These are phyloP conservation scores for Ectropis crepuscularia DNA, from an alignment of 2,888 invertebrate species.

Conservation along the genomic window DNA sequence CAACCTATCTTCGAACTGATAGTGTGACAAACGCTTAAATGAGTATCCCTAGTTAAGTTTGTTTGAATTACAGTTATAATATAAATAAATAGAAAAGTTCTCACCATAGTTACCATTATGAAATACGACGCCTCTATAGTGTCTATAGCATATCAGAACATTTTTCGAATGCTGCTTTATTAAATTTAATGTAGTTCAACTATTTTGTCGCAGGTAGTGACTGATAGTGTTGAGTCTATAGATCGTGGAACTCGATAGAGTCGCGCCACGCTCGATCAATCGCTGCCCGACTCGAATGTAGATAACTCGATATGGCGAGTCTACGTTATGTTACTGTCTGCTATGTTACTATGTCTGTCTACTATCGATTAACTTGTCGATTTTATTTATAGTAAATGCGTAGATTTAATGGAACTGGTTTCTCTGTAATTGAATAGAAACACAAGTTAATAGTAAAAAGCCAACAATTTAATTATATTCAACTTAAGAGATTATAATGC, in stretches of 20 bases:
- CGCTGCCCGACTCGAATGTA: constrained; percentile 36
- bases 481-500: too few species aligned
- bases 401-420: constrained; percentile 22
- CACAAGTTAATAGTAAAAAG: constrained; percentile 3
- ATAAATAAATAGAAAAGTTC: constrained; percentile 15
- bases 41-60: constrained; percentile 20
- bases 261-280: constrained; percentile 23
- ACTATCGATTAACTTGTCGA: constrained; percentile 38
- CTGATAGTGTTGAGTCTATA: not conserved
- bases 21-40: constrained; percentile 12
- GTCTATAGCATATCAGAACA: too few species aligned
- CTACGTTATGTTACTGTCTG: constrained; percentile 35
- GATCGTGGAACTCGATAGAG: constrained; percentile 19
- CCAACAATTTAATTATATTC: too few species aligned
- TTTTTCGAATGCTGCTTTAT: too few species aligned
- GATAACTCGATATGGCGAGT: constrained; percentile 50
- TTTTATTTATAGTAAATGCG: constrained; percentile 35
- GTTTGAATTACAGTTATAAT: constrained; percentile 12
- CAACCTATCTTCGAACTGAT: constrained; percentile 12
- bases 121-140: too few species aligned
- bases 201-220: too few species aligned
- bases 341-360: constrained; percentile 38
- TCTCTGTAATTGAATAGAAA: constrained; percentile 1
- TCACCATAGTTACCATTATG: not conserved
- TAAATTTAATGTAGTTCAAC: too few species aligned